These are phyloP conservation scores for Syngnathus floridae DNA, from an alignment of 2,113 vertebrate genomes.

Conservation along the genomic window DNA sequence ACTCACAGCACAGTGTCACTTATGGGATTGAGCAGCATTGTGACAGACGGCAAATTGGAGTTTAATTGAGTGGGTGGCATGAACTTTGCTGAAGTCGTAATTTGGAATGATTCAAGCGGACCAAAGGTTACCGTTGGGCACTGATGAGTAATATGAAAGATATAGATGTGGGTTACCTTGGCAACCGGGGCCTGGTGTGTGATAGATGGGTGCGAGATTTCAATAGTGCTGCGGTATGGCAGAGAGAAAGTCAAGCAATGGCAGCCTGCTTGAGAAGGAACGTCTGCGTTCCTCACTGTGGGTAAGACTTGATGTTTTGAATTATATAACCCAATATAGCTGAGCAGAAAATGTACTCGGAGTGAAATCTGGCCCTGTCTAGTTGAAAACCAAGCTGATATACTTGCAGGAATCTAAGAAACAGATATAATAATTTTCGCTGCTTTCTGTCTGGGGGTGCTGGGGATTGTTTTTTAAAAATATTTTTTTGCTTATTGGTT, in stretches of 20 bases:
- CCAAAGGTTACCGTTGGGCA: slow-evolving; percentile 6
- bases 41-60: not conserved
- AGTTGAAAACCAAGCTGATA: not conserved
- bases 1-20: slow-evolving; percentile 8
- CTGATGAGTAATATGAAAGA: slow-evolving; percentile 1
- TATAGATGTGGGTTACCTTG: not conserved
- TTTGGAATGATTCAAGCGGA: not conserved
- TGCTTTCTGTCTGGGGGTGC: not conserved
- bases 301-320: slow-evolving; percentile 55
- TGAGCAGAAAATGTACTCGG: not conserved
- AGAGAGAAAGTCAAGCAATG: slow-evolving; percentile 43
- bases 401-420: not conserved
- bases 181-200: not conserved
- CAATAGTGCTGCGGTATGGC: slow-evolving; percentile 47
- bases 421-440: not conserved
- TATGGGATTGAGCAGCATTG: slow-evolving; percentile 6
- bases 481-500: not conserved
- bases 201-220: not conserved
- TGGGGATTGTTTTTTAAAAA: not conserved
- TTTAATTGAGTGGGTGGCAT: not conserved
- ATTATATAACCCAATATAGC: not conserved
- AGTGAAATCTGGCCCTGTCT: not conserved
- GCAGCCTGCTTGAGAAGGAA: slow-evolving; percentile 34
- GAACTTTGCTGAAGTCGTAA: not conserved
- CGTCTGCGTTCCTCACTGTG: slow-evolving; percentile 61